These are phyloP conservation scores for Calliopum simillimum DNA, from an alignment of 2,888 invertebrate genomes.

Conservation along the genomic window DNA sequence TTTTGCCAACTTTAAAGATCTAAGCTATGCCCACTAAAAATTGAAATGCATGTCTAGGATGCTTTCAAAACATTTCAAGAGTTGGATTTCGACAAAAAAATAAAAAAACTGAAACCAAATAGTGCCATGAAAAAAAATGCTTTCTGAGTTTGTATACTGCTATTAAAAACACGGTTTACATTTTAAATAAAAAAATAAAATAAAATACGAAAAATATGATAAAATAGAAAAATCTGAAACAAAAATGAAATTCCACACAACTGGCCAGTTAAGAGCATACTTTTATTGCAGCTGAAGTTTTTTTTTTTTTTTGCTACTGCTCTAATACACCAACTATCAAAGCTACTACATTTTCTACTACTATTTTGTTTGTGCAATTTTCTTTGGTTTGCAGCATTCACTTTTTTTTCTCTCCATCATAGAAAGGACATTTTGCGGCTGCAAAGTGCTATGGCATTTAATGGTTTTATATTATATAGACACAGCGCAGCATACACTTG, in stretches of 20 bases:
- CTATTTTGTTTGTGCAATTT: neutral
- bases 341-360: conserved; percentile 5
- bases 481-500: neutral
- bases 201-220: conserved; percentile 1
- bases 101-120: neutral
- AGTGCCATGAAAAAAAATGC: neutral
- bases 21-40: too few relatives aligned
- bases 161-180: conserved; percentile 23
- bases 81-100: neutral
- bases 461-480: conserved; percentile 13
- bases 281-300: neutral
- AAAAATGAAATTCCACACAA: conserved; percentile 2
- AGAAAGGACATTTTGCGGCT: neutral
- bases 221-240: neutral
- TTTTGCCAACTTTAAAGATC: neutral
- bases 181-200: neutral
- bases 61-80: too few relatives aligned
- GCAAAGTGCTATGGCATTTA: conserved; percentile 9
- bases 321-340: neutral
- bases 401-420: too few relatives aligned
- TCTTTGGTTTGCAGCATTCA: too few relatives aligned
- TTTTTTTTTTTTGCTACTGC: neutral
- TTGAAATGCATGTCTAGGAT: too few relatives aligned
- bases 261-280: neutral
- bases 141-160: neutral